Conservation (phyloP, 2,113 vertebrate species). For the Chaenogobius annularis region DNA sequence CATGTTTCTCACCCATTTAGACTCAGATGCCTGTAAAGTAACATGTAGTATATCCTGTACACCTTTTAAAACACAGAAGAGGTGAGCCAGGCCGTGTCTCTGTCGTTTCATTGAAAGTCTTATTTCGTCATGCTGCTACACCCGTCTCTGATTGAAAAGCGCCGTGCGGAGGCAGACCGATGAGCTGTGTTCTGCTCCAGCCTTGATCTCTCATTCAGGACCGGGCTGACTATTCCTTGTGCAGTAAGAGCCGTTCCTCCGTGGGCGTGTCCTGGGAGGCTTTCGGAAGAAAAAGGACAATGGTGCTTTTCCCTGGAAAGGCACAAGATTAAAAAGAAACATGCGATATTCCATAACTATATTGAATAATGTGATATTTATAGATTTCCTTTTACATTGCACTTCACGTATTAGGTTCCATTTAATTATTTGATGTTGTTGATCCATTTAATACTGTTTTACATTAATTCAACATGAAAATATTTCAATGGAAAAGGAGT, state of each 20-base stretch:
- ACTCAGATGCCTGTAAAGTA: constrained; percentile 43
- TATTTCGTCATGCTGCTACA: constrained; percentile 47
- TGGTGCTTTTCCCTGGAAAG: not conserved
- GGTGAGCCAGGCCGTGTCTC: constrained; percentile 31
- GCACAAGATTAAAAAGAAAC: not conserved
- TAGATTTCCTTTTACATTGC: not conserved
- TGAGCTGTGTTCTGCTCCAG: constrained; percentile 45
- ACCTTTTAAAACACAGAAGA: constrained; percentile 35
- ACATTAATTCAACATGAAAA: no score
- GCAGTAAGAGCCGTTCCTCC: constrained; percentile 57
- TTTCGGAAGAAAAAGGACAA: constrained; percentile 47
- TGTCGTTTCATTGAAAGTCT: constrained; percentile 52
- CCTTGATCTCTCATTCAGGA: constrained; percentile 60
- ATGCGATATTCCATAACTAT: not conserved
- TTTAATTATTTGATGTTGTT: not conserved
- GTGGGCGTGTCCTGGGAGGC: constrained; percentile 40
- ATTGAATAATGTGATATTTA: not conserved
- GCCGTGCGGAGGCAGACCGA: constrained; percentile 53
- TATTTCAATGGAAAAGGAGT: no score
- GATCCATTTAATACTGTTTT: not conserved
- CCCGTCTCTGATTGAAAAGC: constrained; percentile 60
- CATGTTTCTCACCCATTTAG: constrained; percentile 3
- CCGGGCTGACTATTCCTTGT: constrained; percentile 52
- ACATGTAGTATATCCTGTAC: constrained; percentile 28
- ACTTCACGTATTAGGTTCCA: not conserved